Percentiles rank a stretch among this genome's conserved stretches.
Evolutionary conservation across 2,888 invertebrate genomes (phyloP).

Genomic region (Actias luna): DNA sequence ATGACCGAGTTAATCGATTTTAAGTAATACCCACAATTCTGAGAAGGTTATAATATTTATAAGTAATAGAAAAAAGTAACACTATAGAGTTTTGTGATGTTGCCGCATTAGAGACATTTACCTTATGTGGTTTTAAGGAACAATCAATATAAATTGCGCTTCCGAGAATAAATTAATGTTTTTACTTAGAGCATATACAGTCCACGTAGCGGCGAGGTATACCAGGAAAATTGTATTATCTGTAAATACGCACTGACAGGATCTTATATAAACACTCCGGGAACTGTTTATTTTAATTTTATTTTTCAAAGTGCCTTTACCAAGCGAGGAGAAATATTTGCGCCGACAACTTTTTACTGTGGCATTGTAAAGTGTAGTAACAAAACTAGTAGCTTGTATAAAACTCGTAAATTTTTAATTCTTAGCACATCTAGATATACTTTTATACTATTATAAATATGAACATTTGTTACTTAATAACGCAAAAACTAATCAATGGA

Average conservation of each 20-base stretch:
- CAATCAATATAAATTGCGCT: slow-evolving; percentile 46
- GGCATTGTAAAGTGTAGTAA: neutral
- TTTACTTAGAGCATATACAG: slow-evolving; percentile 48
- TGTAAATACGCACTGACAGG: slow-evolving; percentile 32
- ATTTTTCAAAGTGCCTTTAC: slow-evolving; percentile 20
- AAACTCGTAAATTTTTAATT: neutral
- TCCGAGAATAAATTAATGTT: slow-evolving; percentile 53
- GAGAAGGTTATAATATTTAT: slow-evolving; percentile 50
- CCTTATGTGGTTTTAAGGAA: slow-evolving; percentile 30
- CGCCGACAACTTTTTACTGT: neutral
- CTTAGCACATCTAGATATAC: no score
- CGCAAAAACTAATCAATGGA: no score
- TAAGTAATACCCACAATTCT: slow-evolving; percentile 43
- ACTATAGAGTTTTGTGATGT: slow-evolving; percentile 21
- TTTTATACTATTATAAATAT: no score
- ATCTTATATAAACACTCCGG: slow-evolving; percentile 36
- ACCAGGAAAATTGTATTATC: slow-evolving; percentile 46
- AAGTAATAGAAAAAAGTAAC: slow-evolving; percentile 45
- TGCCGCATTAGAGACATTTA: slow-evolving; percentile 17
- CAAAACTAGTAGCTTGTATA: neutral
- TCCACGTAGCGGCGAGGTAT: slow-evolving; percentile 25
- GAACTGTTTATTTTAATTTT: slow-evolving; percentile 26
- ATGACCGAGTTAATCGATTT: slow-evolving; percentile 46
- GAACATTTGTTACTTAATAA: no score
- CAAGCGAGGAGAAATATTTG: neutral